phyloP scores from a whole-genome alignment of 2,797 vertebrate genomes.

The Gila robusta region DNA sequence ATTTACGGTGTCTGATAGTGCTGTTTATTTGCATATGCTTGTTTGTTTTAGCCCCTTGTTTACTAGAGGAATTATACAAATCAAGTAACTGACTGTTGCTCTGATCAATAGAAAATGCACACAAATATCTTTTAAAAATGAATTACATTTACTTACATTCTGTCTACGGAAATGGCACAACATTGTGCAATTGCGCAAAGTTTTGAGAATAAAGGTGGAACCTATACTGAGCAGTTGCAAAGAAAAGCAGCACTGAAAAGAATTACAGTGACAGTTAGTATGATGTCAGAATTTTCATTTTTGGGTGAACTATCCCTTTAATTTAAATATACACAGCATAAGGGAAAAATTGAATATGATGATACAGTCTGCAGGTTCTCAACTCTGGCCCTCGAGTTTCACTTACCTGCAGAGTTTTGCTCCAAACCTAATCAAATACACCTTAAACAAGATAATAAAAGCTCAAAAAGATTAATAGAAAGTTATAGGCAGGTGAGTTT shows the following conservation, averaged over 20 bases:
- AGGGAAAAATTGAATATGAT: neutral
- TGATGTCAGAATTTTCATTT: neutral
- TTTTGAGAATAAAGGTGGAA: neutral
- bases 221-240: neutral
- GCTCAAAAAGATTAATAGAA: neutral
- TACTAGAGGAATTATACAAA: conserved; percentile 4
- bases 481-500: neutral
- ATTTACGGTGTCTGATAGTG: neutral
- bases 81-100: neutral
- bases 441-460: neutral
- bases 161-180: neutral
- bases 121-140: neutral
- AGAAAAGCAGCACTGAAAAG: neutral
- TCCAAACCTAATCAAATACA: neutral
- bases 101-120: conserved; percentile 3
- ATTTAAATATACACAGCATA: neutral
- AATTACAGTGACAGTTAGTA: neutral
- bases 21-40: conserved; percentile 21
- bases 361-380: neutral
- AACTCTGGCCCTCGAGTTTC: neutral
- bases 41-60: conserved; percentile 7
- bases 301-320: neutral
- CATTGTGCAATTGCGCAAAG: neutral
- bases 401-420: neutral
- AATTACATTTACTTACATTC: neutral